Percentiles rank a stretch among this genome's conserved stretches.
These are phyloP conservation scores for Urechis unicinctus DNA, from an alignment of 2,888 invertebrate species.

Conservation along the genomic window DNA sequence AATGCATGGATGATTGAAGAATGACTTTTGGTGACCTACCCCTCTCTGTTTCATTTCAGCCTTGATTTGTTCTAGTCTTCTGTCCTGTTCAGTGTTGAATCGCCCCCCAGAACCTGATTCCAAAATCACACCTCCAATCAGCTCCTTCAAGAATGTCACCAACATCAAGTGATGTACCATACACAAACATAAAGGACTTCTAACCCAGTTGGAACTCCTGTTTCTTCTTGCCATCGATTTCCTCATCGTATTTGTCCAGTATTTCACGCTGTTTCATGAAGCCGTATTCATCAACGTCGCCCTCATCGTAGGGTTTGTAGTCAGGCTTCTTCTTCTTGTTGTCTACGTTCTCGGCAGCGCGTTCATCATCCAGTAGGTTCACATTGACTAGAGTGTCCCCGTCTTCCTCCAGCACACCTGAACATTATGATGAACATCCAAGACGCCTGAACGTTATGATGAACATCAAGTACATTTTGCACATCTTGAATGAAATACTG, in stretches of 20 bases:
- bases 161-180: neutral
- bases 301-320: constrained; percentile 73
- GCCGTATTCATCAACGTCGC: constrained; percentile 58
- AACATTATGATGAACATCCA: constrained; percentile 6
- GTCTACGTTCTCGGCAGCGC: constrained; percentile 63
- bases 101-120: constrained; percentile 28
- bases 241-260: constrained; percentile 90
- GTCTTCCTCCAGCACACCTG: constrained; percentile 70
- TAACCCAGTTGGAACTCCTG: constrained; percentile 71
- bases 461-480: too few species aligned
- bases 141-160: too few species aligned
- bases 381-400: constrained; percentile 77
- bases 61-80: constrained; percentile 40
- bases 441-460: too few species aligned
- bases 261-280: constrained; percentile 60
- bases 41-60: constrained; percentile 39
- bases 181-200: constrained; percentile 5
- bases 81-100: constrained; percentile 44
- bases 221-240: constrained; percentile 69
- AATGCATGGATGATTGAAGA: neutral
- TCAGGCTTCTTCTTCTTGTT: constrained; percentile 75
- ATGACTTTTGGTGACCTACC: constrained; percentile 24
- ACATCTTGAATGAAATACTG: too few species aligned
- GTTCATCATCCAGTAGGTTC: constrained; percentile 51
- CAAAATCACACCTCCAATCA: constrained; percentile 1